Evolutionary conservation across 1,140 invertebrate genomes (phyloP).

Genomic region (Bactericera cockerelli): DNA sequence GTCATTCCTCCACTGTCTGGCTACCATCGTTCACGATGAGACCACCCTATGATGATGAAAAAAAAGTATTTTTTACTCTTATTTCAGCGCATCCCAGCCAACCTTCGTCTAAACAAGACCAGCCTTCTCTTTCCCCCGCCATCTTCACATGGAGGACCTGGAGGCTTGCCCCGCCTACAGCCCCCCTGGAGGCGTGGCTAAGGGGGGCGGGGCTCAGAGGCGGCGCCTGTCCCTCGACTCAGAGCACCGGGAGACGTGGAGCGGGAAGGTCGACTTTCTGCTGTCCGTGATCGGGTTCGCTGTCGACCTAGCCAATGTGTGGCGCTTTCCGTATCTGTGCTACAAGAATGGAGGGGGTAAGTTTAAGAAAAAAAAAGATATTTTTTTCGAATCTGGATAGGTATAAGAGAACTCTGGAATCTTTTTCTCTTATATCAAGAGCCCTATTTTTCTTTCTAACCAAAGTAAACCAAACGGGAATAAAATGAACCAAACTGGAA

Average conservation of each 20-base stretch:
- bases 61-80: no score
- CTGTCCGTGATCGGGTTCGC: slow-evolving; percentile 80
- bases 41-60: no score
- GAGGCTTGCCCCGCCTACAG: not conserved
- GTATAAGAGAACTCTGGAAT: not conserved
- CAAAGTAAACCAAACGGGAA: no score
- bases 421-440: no score
- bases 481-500: no score
- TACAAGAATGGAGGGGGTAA: slow-evolving; percentile 81
- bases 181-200: not conserved
- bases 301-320: slow-evolving; percentile 82
- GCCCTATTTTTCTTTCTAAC: no score
- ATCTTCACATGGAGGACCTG: slow-evolving; percentile 6
- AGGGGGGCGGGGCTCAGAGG: not conserved
- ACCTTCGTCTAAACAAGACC: no score
- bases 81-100: no score
- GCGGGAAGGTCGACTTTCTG: slow-evolving; percentile 56
- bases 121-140: no score
- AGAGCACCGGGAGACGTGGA: slow-evolving; percentile 23
- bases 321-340: slow-evolving; percentile 82
- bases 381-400: not conserved
- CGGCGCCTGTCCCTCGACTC: slow-evolving; percentile 4
- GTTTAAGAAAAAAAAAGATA: slow-evolving; percentile 24
- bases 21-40: no score
- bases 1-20: no score